Evolutionary conservation across 2,113 vertebrate genomes (phyloP).

Genomic region (Elgaria multicarinata): DNA sequence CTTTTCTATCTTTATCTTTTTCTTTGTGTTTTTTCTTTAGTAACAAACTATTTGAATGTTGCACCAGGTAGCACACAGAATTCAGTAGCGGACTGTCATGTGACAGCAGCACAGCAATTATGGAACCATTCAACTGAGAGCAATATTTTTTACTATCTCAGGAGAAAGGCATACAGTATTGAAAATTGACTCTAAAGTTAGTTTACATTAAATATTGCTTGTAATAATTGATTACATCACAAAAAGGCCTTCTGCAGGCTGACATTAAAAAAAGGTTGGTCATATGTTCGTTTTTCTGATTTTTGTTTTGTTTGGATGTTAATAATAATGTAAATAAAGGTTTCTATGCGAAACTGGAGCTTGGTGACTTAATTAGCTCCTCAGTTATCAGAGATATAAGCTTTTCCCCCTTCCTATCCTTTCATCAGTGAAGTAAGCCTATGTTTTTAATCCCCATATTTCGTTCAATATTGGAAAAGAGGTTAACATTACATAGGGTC

Average conservation of each 20-base stretch:
- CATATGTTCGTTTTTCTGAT: slow-evolving; percentile 83
- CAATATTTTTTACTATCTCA: slow-evolving; percentile 79
- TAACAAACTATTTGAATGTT: slow-evolving; percentile 53
- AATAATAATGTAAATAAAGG: slow-evolving; percentile 98
- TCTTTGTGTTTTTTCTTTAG: slow-evolving; percentile 31
- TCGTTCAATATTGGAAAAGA: background rate
- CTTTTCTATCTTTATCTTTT: slow-evolving; percentile 3
- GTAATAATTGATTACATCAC: slow-evolving; percentile 63
- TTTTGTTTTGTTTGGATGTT: slow-evolving; percentile 83
- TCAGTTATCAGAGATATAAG: background rate
- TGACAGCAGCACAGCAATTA: slow-evolving; percentile 59
- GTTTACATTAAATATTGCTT: slow-evolving; percentile 76
- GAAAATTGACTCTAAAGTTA: slow-evolving; percentile 71
- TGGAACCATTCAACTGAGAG: slow-evolving; percentile 74
- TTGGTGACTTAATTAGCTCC: slow-evolving; percentile 17
- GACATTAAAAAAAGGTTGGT: slow-evolving; percentile 68
- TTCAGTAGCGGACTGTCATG: slow-evolving; percentile 50
- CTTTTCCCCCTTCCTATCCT: background rate
- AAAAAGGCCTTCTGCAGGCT: slow-evolving; percentile 61
- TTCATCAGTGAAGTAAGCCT: background rate
- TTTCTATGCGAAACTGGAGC: slow-evolving; percentile 92
- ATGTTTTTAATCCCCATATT: background rate
- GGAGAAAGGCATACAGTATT: slow-evolving; percentile 76
- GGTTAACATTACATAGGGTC: background rate
- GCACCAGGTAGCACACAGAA: slow-evolving; percentile 44